Percentiles rank a stretch among this genome's conserved stretches.
Evolutionary conservation across 2,113 vertebrate genomes (phyloP).

Genomic region (Monopterus albus): DNA sequence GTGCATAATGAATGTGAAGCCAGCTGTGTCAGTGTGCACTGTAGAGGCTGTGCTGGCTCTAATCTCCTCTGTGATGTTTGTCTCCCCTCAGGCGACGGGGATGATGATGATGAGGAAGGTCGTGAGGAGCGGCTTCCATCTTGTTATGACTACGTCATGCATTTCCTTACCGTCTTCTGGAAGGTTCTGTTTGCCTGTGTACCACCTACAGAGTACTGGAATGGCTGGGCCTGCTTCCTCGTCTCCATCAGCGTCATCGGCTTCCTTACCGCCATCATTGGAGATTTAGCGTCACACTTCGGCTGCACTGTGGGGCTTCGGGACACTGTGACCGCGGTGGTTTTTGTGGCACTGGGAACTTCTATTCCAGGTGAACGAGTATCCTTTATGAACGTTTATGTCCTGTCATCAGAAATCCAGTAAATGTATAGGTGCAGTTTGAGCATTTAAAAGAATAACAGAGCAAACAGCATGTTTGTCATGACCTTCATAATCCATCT

Average conservation of each 20-base stretch:
- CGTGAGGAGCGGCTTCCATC: slow-evolving; percentile 88
- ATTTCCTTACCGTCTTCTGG: slow-evolving; percentile 95
- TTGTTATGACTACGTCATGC: slow-evolving; percentile 94
- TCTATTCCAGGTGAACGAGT: slow-evolving; percentile 88
- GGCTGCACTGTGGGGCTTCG: slow-evolving; percentile 93
- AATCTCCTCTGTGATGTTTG: background rate
- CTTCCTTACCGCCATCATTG: slow-evolving; percentile 90
- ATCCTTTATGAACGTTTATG: no score
- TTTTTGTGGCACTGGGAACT: slow-evolving; percentile 93
- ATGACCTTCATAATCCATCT: no score
- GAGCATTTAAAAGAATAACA: no score
- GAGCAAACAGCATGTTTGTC: no score
- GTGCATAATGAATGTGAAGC: background rate
- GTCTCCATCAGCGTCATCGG: slow-evolving; percentile 90
- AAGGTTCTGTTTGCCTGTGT: slow-evolving; percentile 94
- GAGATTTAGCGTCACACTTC: slow-evolving; percentile 92
- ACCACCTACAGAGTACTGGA: slow-evolving; percentile 93
- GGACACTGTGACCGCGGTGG: slow-evolving; percentile 91
- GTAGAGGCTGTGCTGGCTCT: no score
- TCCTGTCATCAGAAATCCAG: no score
- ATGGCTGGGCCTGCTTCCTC: slow-evolving; percentile 92
- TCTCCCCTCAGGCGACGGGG: slow-evolving; percentile 68
- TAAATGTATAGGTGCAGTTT: no score
- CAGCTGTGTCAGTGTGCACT: no score
- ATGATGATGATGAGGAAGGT: slow-evolving; percentile 87